Percentiles rank a stretch among this genome's conserved stretches.
These are phyloP conservation scores for Melolontha melolontha DNA, from an alignment of 2,888 invertebrate species.

Conservation along the genomic window DNA sequence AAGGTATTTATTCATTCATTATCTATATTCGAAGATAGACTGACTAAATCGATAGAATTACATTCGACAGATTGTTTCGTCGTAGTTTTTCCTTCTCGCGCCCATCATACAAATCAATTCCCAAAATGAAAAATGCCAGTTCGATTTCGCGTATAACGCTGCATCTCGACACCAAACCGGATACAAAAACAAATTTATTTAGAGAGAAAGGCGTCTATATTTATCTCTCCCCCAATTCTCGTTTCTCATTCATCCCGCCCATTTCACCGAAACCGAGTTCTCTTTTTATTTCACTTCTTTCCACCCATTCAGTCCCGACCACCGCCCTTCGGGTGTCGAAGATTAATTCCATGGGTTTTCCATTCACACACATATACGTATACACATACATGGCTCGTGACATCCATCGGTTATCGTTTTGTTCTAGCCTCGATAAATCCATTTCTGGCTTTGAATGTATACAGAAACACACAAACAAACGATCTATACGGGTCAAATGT, in stretches of 20 bases:
- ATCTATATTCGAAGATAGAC: background rate
- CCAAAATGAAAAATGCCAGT: conserved; percentile 31
- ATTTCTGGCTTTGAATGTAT: conserved; percentile 30
- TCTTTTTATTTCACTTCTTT: conserved; percentile 30
- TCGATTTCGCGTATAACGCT: conserved; percentile 19
- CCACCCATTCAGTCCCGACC: conserved; percentile 24
- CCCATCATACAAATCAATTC: conserved; percentile 33
- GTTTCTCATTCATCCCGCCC: conserved; percentile 39
- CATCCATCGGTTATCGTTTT: conserved; percentile 37
- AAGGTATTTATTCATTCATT: background rate
- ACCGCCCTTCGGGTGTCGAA: conserved; percentile 34
- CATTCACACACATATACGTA: conserved; percentile 24
- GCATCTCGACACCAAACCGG: conserved; percentile 29
- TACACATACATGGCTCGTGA: conserved; percentile 14
- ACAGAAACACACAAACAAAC: conserved; percentile 33
- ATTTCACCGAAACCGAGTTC: conserved; percentile 31
- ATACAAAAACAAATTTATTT: conserved; percentile 39
- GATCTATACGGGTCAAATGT: conserved; percentile 34
- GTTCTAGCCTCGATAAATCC: conserved; percentile 35
- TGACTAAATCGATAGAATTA: conserved; percentile 7
- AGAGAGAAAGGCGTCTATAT: conserved; percentile 38
- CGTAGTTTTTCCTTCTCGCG: conserved; percentile 3
- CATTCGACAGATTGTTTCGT: conserved; percentile 14
- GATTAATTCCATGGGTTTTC: conserved; percentile 38
- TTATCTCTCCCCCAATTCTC: conserved; percentile 35